Base-by-base conservation (phyloP, 1,140 invertebrate species). In the Mylabris phalerata region DNA sequence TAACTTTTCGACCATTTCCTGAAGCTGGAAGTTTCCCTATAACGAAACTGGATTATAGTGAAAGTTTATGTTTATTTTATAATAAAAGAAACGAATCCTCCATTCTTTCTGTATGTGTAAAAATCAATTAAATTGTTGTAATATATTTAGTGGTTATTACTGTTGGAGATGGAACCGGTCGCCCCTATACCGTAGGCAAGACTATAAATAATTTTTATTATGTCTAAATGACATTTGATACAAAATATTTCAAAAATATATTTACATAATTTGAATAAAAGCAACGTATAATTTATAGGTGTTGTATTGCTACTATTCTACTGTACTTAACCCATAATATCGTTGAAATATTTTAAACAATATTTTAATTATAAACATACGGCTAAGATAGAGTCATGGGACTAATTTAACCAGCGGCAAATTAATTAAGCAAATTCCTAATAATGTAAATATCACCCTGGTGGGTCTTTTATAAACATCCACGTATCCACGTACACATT, bases 151-250 rank as follows among this genome's bases (percentile, higher is more conserved):
- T 40, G 40, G 42, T 49, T 54, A 57, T 48, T 57, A 48, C 26
- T 27, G 42, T 48, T 57, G 55, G 43, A 25, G 39, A 45, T 57
- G 32, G 32, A 32, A 48, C 39, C 46, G 46, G 55, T 57, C 32
- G 32, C 32, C 32, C 19, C 32, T 32, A 32, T 32, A 32, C 48
- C 51, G 51, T 54, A 43, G 43, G 51, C 51, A 54, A 54, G 42
- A 26, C 51, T 11, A 54, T 57, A 57, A 48, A 57, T 57, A 57
- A 57, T 9, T 27, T 48, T 57, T 49, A 57, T 48, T 48, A 57
- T 48, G 48, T 57, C 48, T 57, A 57, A 57, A 49, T 57, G 46
- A 57, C 48, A 48, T 42, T 57, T 57, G 51, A 54, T 54, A 54
- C 51, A 54, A 54, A 54, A 54, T 54, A 54, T 54, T 52, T 54